phyloP scores from a whole-genome alignment of 1,140 invertebrate species.

The Drosophila nasuta region DNA sequence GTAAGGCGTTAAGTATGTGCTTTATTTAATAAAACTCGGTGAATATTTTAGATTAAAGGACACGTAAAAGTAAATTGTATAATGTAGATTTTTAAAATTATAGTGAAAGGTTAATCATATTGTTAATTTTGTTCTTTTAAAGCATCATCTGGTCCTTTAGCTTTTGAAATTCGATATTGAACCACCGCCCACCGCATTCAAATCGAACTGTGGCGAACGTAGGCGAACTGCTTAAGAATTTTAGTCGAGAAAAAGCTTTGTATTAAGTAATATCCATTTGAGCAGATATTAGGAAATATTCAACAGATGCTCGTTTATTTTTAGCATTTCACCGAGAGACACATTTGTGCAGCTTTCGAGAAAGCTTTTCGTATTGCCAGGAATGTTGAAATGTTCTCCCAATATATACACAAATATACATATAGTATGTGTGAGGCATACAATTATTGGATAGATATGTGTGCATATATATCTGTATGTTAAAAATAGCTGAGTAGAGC shows the following conservation, averaged over 20 bases:
- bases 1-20: not conserved
- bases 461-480: constrained; percentile 36
- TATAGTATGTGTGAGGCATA: constrained; percentile 16
- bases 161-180: constrained; percentile 61
- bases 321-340: constrained; percentile 47
- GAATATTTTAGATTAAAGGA: too few species aligned
- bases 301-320: constrained; percentile 73
- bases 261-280: constrained; percentile 71
- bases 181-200: constrained; percentile 40
- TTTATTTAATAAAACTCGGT: not conserved
- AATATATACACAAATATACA: not conserved
- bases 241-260: constrained; percentile 57
- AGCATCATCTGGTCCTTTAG: not conserved
- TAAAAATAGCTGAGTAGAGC: constrained; percentile 52
- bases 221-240: constrained; percentile 48
- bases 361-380: constrained; percentile 26
- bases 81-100: too few species aligned
- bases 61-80: too few species aligned
- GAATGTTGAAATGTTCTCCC: constrained; percentile 20
- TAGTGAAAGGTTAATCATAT: too few species aligned
- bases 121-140: too few species aligned
- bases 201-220: constrained; percentile 45
- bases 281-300: constrained; percentile 52
- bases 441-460: constrained; percentile 36
- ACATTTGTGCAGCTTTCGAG: constrained; percentile 8